These are phyloP conservation scores for Odontamblyopus rebecca DNA, from an alignment of 2,797 vertebrate species.

Conservation along the genomic window DNA sequence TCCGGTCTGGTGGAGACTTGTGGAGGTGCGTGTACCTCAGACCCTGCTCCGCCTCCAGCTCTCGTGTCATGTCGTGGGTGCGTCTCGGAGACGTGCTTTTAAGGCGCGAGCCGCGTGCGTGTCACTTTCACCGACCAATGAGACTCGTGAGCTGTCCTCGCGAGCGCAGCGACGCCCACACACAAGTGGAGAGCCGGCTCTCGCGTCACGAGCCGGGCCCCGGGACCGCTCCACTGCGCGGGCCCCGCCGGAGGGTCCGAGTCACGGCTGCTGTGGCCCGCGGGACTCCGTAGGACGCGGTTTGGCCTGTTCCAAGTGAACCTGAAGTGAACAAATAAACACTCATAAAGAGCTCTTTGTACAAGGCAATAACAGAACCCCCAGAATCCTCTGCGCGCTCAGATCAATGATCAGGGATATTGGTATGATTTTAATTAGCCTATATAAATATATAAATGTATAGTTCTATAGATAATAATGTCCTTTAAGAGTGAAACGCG, in stretches of 20 bases:
- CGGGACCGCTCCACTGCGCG: background rate
- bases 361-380: too few relatives aligned
- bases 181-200: conserved; percentile 23
- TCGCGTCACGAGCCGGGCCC: conserved; percentile 9
- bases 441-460: too few relatives aligned
- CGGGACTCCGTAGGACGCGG: background rate
- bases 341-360: too few relatives aligned
- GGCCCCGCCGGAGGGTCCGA: background rate
- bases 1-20: conserved; percentile 50
- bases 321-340: too few relatives aligned
- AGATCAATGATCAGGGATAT: too few relatives aligned
- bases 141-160: conserved; percentile 52
- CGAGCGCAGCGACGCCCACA: conserved; percentile 60
- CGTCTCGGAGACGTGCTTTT: conserved; percentile 53
- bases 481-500: too few relatives aligned
- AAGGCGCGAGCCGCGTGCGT: conserved; percentile 46
- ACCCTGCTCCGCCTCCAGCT: conserved; percentile 33
- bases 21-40: conserved; percentile 39
- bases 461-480: too few relatives aligned
- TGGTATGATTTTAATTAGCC: too few relatives aligned
- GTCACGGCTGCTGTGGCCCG: background rate
- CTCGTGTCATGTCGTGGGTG: conserved; percentile 30
- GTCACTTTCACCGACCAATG: conserved; percentile 72
- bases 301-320: too few relatives aligned
- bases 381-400: too few relatives aligned